Percentiles rank a stretch among this genome's conserved stretches.
Evolutionary conservation across 2,888 invertebrate genomes (phyloP).

Genomic region (Papilio elwesi): DNA sequence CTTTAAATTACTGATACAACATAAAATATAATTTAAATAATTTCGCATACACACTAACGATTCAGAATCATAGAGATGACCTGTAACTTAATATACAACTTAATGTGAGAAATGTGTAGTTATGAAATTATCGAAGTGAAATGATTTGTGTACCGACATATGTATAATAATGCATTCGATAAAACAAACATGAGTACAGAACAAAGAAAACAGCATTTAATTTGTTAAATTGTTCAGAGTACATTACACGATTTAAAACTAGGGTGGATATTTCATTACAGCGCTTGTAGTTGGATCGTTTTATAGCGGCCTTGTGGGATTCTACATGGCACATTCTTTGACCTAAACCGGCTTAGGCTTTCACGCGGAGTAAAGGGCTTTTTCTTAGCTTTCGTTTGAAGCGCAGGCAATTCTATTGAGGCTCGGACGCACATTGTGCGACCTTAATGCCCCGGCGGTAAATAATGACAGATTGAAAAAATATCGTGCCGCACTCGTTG

Average conservation of each 20-base stretch:
- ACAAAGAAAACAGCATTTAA: background rate
- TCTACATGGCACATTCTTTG: constrained; percentile 54
- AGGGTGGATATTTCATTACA: constrained; percentile 62
- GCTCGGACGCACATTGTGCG: constrained; percentile 57
- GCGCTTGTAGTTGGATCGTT: constrained; percentile 56
- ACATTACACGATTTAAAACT: constrained; percentile 51
- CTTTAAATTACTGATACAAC: no score
- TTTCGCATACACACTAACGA: no score
- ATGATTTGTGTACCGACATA: background rate
- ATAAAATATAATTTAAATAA: no score
- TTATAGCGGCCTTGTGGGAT: constrained; percentile 50
- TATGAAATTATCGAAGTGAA: background rate
- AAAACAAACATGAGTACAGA: background rate
- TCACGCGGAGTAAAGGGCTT: constrained; percentile 64
- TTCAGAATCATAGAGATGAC: no score
- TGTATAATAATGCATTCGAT: background rate
- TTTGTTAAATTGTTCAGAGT: constrained; percentile 33
- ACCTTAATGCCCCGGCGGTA: constrained; percentile 58
- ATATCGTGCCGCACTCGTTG: constrained; percentile 26
- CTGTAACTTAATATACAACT: no score
- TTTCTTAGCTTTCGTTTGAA: constrained; percentile 59
- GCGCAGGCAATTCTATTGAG: constrained; percentile 64
- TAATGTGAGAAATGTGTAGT: no score
- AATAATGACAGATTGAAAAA: constrained; percentile 51
- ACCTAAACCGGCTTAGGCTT: constrained; percentile 66